Evolutionary conservation across 2,888 invertebrate species (phyloP), one percentile per base, ranked within the genome.

Genomic region (Philopedon plagiatum): DNA sequence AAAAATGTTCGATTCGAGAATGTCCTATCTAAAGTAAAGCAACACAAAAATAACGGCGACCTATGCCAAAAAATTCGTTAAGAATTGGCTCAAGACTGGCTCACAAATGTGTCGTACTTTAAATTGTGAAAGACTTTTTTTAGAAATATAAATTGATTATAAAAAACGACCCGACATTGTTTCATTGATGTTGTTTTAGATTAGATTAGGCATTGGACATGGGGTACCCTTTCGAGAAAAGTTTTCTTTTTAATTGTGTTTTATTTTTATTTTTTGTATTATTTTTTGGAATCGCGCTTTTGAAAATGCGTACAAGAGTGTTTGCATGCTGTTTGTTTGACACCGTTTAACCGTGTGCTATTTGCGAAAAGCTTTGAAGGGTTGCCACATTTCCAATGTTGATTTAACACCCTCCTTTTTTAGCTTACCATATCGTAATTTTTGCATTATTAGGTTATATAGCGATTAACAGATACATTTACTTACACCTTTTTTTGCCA

Each of bases 131-230:
- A 83, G 83, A 84, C 81, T 84, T 84, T 84, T 51, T 84, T 84
- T 81, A 84, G 84, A 85, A 85, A 85, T 84, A 85, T 83, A 85
- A 83, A 79, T 82, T 84, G 81, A 82, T 81, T 80, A 80, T 78
- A 83, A 82, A 81, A 79, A 77, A 49, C 60, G 60, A 75, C n/a
- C 8, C 19, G 19, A 62, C 49, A 49, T 61, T 73, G 73, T 73
- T 72, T 79, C 77, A 71, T 75, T 71, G 72, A 68, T 73, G 73
- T 79, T 77, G 77, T 73, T 77, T 76, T 76, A 37, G 46, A 49
- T 69, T 69, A 19, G 23, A 29, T 34, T 75, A 78, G 77, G 76
- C 74, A 76, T 75, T 71, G 80, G 81, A 81, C 81, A 76, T 76
- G 77, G 66, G 69, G 81, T 83, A 82, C 84, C 84, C 84, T 84